A percentile compares a stretch with the other conserved stretches of the same genome.
These are phyloP conservation scores for Bicyclus anynana DNA, from an alignment of 1,140 invertebrate genomes.

Conservation along the genomic window DNA sequence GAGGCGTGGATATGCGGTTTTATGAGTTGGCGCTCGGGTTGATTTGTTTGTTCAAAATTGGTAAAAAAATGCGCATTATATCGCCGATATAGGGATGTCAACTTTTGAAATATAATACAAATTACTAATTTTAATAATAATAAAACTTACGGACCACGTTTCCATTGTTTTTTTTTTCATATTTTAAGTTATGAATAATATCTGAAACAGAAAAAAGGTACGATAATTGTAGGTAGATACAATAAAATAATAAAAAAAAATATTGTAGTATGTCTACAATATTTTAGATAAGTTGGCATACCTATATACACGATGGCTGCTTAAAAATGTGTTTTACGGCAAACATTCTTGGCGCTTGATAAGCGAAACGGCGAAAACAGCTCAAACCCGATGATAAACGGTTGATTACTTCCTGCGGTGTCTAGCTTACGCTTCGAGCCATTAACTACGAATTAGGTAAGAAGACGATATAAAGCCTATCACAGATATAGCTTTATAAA, in stretches of 20 bases:
- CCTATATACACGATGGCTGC: too few relatives aligned
- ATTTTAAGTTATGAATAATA: too few relatives aligned
- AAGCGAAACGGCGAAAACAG: slow-evolving; percentile 7
- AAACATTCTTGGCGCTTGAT: slow-evolving; percentile 12
- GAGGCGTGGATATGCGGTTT: slow-evolving; percentile 25
- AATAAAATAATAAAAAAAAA: too few relatives aligned
- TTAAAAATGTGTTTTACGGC: neutral
- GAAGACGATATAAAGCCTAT: slow-evolving; percentile 48
- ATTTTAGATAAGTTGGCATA: too few relatives aligned
- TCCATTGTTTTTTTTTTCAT: too few relatives aligned
- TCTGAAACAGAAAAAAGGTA: too few relatives aligned
- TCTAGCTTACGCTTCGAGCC: slow-evolving; percentile 67
- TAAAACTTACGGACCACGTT: too few relatives aligned
- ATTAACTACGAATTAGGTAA: slow-evolving; percentile 61
- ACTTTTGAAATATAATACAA: neutral
- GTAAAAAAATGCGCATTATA: neutral
- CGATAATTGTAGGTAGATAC: too few relatives aligned
- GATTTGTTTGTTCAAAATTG: slow-evolving; percentile 17
- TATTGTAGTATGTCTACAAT: too few relatives aligned
- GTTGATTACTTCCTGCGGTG: slow-evolving; percentile 49
- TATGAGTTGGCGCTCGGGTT: slow-evolving; percentile 25
- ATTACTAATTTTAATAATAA: neutral
- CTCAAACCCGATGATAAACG: slow-evolving; percentile 14
- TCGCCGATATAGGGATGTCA: neutral
- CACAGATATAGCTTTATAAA: neutral